phyloP scores from a whole-genome alignment of 1,140 invertebrate species.

The Zaprionus taronus region DNA sequence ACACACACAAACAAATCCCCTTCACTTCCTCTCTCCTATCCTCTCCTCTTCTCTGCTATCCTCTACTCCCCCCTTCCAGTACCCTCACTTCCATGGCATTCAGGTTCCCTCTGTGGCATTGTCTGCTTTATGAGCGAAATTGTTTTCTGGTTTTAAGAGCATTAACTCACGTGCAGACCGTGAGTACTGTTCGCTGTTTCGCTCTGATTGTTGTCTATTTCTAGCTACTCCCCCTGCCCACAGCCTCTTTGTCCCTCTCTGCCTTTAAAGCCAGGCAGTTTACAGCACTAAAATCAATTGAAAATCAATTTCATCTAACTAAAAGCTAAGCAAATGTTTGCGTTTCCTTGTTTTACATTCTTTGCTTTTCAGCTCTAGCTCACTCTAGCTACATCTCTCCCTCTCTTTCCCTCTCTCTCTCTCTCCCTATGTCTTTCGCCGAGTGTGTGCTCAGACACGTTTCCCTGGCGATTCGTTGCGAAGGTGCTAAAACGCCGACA shows the following conservation, averaged over 20 bases:
- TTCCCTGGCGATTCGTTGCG: slow-evolving; percentile 11
- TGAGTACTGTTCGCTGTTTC: neutral
- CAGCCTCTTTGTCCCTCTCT: neutral
- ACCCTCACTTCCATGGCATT: too few relatives aligned
- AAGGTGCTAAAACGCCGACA: slow-evolving; percentile 54
- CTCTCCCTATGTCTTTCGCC: neutral
- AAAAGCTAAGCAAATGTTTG: slow-evolving; percentile 76
- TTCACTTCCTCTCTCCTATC: neutral
- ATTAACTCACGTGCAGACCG: neutral
- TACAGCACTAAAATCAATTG: slow-evolving; percentile 74
- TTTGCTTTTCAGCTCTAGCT: slow-evolving; percentile 18
- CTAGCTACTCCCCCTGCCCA: neutral
- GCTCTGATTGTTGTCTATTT: neutral
- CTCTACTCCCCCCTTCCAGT: neutral
- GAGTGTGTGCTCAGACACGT: neutral
- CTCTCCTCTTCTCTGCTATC: neutral
- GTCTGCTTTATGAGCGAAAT: neutral
- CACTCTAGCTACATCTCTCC: neutral
- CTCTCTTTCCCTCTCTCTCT: neutral
- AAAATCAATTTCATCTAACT: slow-evolving; percentile 81
- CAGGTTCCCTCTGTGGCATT: neutral
- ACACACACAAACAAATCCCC: neutral
- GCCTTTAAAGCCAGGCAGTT: slow-evolving; percentile 25
- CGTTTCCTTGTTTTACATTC: slow-evolving; percentile 47
- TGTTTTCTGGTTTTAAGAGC: neutral